Evolutionary conservation across 2,113 vertebrate genomes (phyloP).

Genomic region (Pimephales promelas): DNA sequence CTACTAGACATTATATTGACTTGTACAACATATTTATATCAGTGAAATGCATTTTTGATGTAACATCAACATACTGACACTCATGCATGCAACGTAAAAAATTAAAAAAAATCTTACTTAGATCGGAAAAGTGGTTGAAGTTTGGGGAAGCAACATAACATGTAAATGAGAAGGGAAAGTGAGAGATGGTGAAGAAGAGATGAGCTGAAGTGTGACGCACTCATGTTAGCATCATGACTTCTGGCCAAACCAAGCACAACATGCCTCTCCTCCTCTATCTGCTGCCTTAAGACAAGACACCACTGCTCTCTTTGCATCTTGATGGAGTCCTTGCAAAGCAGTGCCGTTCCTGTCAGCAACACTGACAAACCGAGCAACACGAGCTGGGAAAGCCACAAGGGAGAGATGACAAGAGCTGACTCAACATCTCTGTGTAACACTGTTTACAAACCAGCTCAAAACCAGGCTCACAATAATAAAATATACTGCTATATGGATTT

Average conservation of each 20-base stretch:
- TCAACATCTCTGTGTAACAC: constrained; percentile 55
- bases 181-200: not conserved
- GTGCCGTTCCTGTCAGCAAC: constrained; percentile 56
- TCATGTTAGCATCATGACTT: not conserved
- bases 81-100: not conserved
- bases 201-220: not conserved
- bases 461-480: constrained; percentile 27
- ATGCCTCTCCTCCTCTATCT: not conserved
- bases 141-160: not conserved
- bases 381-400: constrained; percentile 44
- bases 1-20: not conserved
- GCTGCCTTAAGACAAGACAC: not conserved
- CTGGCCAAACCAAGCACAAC: not conserved
- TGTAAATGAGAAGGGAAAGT: not conserved
- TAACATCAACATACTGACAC: not conserved
- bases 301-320: not conserved
- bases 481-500: not conserved
- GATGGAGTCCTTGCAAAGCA: constrained; percentile 56
- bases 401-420: constrained; percentile 62
- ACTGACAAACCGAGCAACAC: constrained; percentile 58
- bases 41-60: not conserved
- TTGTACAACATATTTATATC: not conserved
- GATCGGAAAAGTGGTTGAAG: not conserved
- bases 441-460: constrained; percentile 59
- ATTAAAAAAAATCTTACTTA: not conserved